A percentile compares a stretch with the other conserved stretches of the same genome.
Conservation (phyloP, 1,140 invertebrate species). For the Thalassaphorura encarpata region DNA sequence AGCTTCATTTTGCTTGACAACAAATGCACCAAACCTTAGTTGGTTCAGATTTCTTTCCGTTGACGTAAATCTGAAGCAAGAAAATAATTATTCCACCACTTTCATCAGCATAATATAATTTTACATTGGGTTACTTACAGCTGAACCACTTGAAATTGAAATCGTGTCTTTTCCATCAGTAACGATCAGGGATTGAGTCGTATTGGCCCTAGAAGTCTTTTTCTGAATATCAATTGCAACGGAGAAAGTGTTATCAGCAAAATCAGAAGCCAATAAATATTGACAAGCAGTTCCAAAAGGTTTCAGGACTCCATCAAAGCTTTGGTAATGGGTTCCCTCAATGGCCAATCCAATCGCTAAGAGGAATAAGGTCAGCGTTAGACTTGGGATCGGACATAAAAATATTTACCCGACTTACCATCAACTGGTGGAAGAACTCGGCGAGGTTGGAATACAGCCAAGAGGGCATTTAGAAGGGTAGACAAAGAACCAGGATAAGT, state of each 20-base stretch:
- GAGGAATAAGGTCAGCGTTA: no score
- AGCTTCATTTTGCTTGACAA: background rate
- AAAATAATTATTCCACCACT: no score
- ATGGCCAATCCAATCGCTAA: no score
- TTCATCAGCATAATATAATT: background rate
- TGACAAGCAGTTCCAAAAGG: constrained; percentile 51
- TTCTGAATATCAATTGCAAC: constrained; percentile 48
- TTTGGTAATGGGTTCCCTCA: no score
- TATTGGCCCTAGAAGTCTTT: constrained; percentile 32
- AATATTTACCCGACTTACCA: no score
- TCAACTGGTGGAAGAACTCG: no score
- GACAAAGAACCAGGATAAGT: no score
- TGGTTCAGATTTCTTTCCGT: constrained; percentile 29
- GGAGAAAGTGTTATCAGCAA: constrained; percentile 68
- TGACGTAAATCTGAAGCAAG: constrained; percentile 35
- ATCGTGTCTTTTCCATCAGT: constrained; percentile 44
- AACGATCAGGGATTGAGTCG: constrained; percentile 44
- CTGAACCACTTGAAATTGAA: constrained; percentile 49
- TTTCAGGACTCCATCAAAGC: constrained; percentile 57
- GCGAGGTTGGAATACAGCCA: no score
- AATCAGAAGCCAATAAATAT: constrained; percentile 72
- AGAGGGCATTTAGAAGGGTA: no score
- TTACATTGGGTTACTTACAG: constrained; percentile 34
- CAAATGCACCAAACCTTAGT: background rate
- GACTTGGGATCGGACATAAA: no score